Evolutionary conservation across 92 coral and sea anemone genomes (phyloP).

Genomic region (Virgularia gustaviana): DNA sequence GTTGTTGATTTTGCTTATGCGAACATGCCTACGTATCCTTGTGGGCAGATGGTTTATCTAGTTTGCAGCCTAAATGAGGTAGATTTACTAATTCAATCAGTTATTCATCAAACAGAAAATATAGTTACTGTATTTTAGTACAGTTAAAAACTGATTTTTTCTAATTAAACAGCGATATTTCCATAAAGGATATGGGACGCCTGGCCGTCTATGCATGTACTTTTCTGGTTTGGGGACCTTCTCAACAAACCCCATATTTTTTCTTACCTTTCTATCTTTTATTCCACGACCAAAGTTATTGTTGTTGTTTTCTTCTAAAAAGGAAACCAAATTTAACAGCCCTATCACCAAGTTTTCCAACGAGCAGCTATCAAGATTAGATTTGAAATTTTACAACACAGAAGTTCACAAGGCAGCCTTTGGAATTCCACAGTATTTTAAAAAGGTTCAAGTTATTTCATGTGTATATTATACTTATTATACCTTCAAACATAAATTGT

Average conservation of each 20-base stretch:
- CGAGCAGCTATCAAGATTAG: conserved; percentile 38
- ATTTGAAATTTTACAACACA: conserved; percentile 61
- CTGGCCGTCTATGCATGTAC: no score
- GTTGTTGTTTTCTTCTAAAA: not conserved
- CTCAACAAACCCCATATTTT: not conserved
- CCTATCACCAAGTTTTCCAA: conserved; percentile 66
- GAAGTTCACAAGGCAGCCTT: conserved; percentile 85
- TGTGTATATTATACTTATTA: no score
- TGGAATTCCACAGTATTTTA: conserved; percentile 78
- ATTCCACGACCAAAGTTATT: no score
- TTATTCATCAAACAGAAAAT: no score
- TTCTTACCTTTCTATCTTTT: not conserved
- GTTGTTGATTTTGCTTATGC: conserved; percentile 75
- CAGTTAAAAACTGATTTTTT: no score
- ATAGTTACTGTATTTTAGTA: no score
- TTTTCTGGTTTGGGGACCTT: no score
- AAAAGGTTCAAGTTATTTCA: no score
- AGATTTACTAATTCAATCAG: no score
- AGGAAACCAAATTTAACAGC: conserved; percentile 70
- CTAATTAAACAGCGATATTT: no score
- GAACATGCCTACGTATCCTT: conserved; percentile 85
- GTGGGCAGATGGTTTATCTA: conserved; percentile 93
- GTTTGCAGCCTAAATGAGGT: conserved; percentile 81
- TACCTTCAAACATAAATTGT: no score
- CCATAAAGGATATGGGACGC: no score